Conservation (phyloP, 2,797 vertebrate species). For the Urocyon cinereoargenteus region DNA sequence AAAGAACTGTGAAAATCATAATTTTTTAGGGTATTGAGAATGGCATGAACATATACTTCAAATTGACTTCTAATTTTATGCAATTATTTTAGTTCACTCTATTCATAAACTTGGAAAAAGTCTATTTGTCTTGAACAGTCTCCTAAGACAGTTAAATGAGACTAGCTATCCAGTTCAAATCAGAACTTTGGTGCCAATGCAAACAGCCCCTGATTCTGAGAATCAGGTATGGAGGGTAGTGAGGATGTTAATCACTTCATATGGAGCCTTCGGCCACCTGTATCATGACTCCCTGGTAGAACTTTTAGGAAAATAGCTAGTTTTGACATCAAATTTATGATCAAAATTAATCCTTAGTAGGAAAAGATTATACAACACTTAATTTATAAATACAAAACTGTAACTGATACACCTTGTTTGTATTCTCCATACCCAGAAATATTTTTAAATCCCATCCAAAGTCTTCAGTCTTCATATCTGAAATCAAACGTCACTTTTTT, state of each 20-base stretch:
- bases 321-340: neutral
- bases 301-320: neutral
- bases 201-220: neutral
- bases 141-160: neutral
- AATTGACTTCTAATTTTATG: constrained; percentile 14
- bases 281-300: neutral
- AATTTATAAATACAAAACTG: constrained; percentile 6
- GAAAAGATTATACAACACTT: neutral
- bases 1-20: neutral
- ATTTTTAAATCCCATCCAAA: neutral
- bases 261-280: neutral
- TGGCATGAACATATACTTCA: neutral
- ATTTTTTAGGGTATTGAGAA: constrained; percentile 28
- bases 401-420: neutral
- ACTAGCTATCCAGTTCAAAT: neutral
- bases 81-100: neutral
- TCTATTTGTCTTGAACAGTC: neutral
- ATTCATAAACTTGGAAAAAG: neutral
- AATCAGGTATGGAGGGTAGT: neutral
- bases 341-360: neutral
- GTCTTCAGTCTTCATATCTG: neutral
- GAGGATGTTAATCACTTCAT: neutral
- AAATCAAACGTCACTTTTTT: neutral
- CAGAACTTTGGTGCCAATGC: neutral
- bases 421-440: neutral